Percentiles rank a stretch among this genome's conserved stretches.
These are phyloP conservation scores for Netelia melanura DNA, from an alignment of 2,888 invertebrate species.

Conservation along the genomic window DNA sequence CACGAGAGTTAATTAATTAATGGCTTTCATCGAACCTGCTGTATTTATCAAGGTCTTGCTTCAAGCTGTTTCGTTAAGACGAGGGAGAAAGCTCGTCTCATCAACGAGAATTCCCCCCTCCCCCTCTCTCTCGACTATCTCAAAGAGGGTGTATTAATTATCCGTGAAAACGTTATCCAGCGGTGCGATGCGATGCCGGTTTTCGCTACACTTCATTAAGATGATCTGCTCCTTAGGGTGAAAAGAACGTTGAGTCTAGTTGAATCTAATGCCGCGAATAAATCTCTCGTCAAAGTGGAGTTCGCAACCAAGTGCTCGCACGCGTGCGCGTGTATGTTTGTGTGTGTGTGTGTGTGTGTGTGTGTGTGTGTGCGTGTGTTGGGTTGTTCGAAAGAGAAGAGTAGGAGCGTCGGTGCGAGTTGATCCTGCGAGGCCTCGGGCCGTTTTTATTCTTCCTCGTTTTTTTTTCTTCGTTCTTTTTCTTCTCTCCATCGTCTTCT, in stretches of 20 bases:
- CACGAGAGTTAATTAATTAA: slow-evolving; percentile 52
- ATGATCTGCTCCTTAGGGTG: slow-evolving; percentile 32
- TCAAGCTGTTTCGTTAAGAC: slow-evolving; percentile 36
- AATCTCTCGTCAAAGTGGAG: slow-evolving; percentile 71
- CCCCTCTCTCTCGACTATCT: slow-evolving; percentile 57
- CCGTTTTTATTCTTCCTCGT: slow-evolving; percentile 25
- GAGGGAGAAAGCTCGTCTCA: slow-evolving; percentile 30
- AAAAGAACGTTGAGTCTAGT: slow-evolving; percentile 69
- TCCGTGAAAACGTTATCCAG: slow-evolving; percentile 77
- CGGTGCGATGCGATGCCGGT: slow-evolving; percentile 67
- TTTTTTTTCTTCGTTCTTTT: slow-evolving; percentile 24
- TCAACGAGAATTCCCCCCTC: slow-evolving; percentile 59
- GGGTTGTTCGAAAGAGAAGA: slow-evolving; percentile 14
- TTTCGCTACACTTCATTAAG: slow-evolving; percentile 78
- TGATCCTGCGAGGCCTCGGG: slow-evolving; percentile 57
- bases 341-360: not conserved
- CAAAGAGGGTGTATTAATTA: slow-evolving; percentile 77
- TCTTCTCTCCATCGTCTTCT: slow-evolving; percentile 22
- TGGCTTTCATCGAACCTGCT: slow-evolving; percentile 42
- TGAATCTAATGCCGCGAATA: slow-evolving; percentile 73
- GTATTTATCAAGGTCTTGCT: slow-evolving; percentile 20
- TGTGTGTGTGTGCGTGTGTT: not conserved
- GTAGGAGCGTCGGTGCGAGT: slow-evolving; percentile 34
- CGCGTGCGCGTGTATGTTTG: not conserved
- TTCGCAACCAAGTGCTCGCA: slow-evolving; percentile 25